Evolutionary conservation across 2,888 invertebrate genomes (phyloP).

Genomic region (Embidobia sp.): DNA sequence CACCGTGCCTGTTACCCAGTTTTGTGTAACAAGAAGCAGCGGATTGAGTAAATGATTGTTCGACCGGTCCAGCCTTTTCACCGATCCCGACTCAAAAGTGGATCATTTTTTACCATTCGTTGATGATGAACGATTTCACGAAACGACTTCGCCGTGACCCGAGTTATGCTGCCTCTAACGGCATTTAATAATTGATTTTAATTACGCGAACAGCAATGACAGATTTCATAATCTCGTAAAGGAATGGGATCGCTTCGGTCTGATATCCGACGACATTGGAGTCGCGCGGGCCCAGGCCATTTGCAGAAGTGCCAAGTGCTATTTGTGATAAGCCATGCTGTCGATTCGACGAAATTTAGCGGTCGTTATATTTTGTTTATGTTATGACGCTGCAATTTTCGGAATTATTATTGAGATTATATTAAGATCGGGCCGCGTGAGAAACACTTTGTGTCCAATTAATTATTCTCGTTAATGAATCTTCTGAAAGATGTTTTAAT

Average conservation of each 20-base stretch:
- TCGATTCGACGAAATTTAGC: constrained; percentile 36
- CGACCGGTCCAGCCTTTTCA: constrained; percentile 10
- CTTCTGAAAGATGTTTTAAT: too few species aligned
- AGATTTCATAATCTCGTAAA: constrained; percentile 73
- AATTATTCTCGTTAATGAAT: constrained; percentile 37
- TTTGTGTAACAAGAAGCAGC: constrained; percentile 27
- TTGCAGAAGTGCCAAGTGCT: constrained; percentile 9
- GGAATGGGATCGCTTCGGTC: constrained; percentile 65
- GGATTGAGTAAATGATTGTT: constrained; percentile 35
- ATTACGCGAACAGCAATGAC: constrained; percentile 71
- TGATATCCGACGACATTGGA: constrained; percentile 49
- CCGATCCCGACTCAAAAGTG: constrained; percentile 14
- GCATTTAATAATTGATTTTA: constrained; percentile 73
- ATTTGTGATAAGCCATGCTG: constrained; percentile 8
- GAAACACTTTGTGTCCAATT: constrained; percentile 28
- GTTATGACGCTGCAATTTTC: constrained; percentile 50
- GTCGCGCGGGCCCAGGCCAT: neutral
- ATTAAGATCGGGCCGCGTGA: constrained; percentile 39
- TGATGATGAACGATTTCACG: constrained; percentile 36
- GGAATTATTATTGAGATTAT: constrained; percentile 49
- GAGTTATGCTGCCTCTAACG: constrained; percentile 42
- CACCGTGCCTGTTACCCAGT: neutral
- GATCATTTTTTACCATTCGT: constrained; percentile 26
- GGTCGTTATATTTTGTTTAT: constrained; percentile 48
- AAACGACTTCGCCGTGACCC: constrained; percentile 28